Evolutionary conservation across 2,797 vertebrate species (phyloP), one percentile per base, ranked within the genome.

Genomic region (Scleropages formosus): DNA sequence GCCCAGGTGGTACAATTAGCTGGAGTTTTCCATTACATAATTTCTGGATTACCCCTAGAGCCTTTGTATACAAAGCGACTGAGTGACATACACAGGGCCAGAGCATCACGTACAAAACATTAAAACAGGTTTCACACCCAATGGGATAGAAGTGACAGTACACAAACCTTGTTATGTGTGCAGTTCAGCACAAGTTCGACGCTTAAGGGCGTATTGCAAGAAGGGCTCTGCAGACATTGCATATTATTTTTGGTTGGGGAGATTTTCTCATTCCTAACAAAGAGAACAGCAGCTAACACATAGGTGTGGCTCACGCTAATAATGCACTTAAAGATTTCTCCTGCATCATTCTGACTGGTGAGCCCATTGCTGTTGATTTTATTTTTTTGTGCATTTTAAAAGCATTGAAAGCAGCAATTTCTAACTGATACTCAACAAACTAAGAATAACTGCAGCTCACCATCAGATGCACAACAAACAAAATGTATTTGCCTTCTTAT

Each of bases 1-100:
- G 87, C 90, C 89, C 89, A 84, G 85, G 87, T 9, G 85, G 85
- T 83, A 80, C 88, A 93, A 89, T 93, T 93, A 93, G 82, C 79
- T 61, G 51, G 85, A 81, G 83, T 86, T 91, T 92, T 89, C 88
- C 87, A 87, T 89, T 75, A 85, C 86, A 85, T 88, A 79, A 89
- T 87, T 84, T 85, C 79, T 81, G 82, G 81, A 85, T 86, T 83
- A 82, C 80, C 81, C 81, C 83, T 84, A 65, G 80, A 83, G 77
- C 76, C 77, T 82, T 83, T 79, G 85, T 86, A 87, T 88, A 90
- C 89, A 87, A 85, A 88, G 82, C 60, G 64, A 26, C 74, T 74
- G 63, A 69, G 75, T 78, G 77, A 56, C 84, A 82, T 78, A 77
- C 70, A 79, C 70, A 63, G 8, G 60, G 81, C 22, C 78, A 24